Conservation (phyloP, 2,888 invertebrate species). For the Phania funesta region DNA sequence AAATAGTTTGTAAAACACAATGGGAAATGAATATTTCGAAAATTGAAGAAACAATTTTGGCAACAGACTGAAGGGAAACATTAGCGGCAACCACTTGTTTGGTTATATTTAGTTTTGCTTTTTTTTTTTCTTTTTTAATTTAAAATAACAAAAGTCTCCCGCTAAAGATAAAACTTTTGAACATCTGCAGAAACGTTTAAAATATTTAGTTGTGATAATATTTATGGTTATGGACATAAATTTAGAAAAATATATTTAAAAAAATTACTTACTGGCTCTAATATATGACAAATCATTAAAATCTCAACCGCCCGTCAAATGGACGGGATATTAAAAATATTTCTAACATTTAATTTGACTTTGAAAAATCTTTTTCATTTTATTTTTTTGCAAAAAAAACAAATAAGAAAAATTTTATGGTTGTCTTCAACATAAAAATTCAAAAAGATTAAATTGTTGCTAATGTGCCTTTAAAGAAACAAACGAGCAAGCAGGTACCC, state of each 20-base stretch:
- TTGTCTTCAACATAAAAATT: background rate
- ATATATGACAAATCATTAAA: slow-evolving; percentile 21
- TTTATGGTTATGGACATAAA: background rate
- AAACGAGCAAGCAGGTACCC: no score
- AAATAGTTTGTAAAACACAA: background rate
- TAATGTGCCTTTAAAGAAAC: background rate
- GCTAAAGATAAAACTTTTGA: background rate
- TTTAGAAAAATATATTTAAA: background rate
- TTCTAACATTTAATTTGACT: slow-evolving; percentile 38
- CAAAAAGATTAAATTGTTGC: slow-evolving; percentile 17
- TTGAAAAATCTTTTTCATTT: slow-evolving; percentile 34
- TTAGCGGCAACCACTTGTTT: slow-evolving; percentile 17
- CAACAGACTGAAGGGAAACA: background rate
- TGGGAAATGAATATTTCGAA: background rate
- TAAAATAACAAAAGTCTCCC: background rate
- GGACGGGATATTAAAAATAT: background rate
- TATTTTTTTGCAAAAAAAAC: background rate
- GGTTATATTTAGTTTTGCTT: background rate
- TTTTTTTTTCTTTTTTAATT: background rate
- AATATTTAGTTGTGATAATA: slow-evolving; percentile 13
- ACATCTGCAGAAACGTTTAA: slow-evolving; percentile 14
- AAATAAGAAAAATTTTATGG: background rate
- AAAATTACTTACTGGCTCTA: background rate
- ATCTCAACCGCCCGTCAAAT: background rate
- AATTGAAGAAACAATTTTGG: background rate